A percentile compares a stretch with the other conserved stretches of the same genome.
Evolutionary conservation across 1,140 invertebrate genomes (phyloP).

Genomic region (Coenobita brevimanus): DNA sequence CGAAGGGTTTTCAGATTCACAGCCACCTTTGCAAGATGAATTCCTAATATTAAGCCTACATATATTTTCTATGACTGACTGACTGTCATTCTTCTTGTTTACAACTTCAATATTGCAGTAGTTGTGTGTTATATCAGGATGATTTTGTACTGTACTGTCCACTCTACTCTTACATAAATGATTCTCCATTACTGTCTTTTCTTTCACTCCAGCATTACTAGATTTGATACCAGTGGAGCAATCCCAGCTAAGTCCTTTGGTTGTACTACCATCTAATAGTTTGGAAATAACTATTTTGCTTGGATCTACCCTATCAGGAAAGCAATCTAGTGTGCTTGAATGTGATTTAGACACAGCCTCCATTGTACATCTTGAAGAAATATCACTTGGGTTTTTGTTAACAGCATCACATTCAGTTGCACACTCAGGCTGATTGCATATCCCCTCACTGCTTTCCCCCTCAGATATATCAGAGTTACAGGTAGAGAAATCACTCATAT

Average conservation of each 20-base stretch:
- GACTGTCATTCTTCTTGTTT: conserved; percentile 19
- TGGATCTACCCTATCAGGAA: not conserved
- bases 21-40: conserved; percentile 51
- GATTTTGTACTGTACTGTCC: conserved; percentile 48
- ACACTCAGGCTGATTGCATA: not conserved
- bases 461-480: not conserved
- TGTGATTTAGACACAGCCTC: conserved; percentile 40
- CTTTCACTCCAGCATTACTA: not conserved
- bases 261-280: not conserved
- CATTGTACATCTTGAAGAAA: conserved; percentile 35
- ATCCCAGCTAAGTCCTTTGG: not conserved
- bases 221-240: not conserved
- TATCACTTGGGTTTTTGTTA: not conserved
- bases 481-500: too few relatives aligned
- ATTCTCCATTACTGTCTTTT: not conserved
- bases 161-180: not conserved
- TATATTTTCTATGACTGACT: conserved; percentile 55
- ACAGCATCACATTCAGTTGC: not conserved
- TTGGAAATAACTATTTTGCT: not conserved
- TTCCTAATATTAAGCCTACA: conserved; percentile 63
- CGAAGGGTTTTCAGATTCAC: conserved; percentile 38
- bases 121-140: conserved; percentile 43
- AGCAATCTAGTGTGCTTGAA: conserved; percentile 18
- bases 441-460: not conserved
- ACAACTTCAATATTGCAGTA: conserved; percentile 53